A percentile compares a stretch with the other conserved stretches of the same genome.
Conservation (phyloP, 1,140 invertebrate genomes). For the Neuroterus valhalla region DNA sequence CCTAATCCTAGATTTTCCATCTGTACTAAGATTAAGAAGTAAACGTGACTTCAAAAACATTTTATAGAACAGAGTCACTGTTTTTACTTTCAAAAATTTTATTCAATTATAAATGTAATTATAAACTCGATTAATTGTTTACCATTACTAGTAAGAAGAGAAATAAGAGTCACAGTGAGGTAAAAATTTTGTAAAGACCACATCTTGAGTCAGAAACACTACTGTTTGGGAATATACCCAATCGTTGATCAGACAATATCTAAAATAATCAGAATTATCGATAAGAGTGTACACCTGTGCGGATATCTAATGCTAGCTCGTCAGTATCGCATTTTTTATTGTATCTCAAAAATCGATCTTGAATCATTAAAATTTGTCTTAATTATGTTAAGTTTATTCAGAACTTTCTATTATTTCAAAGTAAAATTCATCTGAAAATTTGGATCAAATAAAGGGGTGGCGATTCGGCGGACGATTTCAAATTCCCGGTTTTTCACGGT, state of each 20-base stretch:
- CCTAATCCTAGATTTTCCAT: not conserved
- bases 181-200: not conserved
- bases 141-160: not conserved
- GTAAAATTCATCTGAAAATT: too few species aligned
- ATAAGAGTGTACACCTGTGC: slow-evolving; percentile 37
- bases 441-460: too few species aligned
- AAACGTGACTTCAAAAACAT: too few species aligned
- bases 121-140: not conserved
- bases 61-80: too few species aligned
- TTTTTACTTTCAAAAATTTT: too few species aligned
- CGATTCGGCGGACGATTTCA: too few species aligned
- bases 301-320: slow-evolving; percentile 19
- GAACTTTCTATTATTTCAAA: too few species aligned
- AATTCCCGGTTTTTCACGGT: too few species aligned
- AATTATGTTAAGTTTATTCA: too few species aligned
- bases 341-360: too few species aligned
- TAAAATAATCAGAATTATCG: not conserved
- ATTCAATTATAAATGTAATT: not conserved
- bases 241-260: not conserved
- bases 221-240: not conserved
- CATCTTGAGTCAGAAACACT: slow-evolving; percentile 18
- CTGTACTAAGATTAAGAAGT: not conserved
- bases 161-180: not conserved
- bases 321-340: too few species aligned
- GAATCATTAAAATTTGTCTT: too few species aligned